Evolutionary conservation across 2,888 invertebrate genomes (phyloP).

Genomic region (Ichneumoninae sp.): DNA sequence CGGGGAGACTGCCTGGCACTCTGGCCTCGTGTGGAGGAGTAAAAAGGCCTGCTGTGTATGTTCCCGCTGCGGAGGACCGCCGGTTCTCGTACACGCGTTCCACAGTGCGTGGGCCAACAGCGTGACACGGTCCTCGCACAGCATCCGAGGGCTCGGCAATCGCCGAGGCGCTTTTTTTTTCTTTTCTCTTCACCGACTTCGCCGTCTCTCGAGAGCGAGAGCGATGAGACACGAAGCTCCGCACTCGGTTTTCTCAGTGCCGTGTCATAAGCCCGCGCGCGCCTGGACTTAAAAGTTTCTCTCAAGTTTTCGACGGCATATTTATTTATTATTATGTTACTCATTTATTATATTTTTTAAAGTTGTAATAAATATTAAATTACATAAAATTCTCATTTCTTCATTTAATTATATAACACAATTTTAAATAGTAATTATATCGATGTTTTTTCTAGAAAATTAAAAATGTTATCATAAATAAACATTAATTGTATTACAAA

Average conservation of each 20-base stretch:
- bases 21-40: constrained; percentile 15
- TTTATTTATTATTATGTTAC: background rate
- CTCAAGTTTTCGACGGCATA: background rate
- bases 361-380: background rate
- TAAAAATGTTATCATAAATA: too few relatives aligned
- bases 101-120: constrained; percentile 42
- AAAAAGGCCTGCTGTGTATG: constrained; percentile 36
- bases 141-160: constrained; percentile 50
- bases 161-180: constrained; percentile 27
- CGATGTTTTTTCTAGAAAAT: too few relatives aligned
- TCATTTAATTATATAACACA: background rate
- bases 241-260: background rate
- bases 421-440: too few relatives aligned
- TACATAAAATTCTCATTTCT: background rate
- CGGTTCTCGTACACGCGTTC: constrained; percentile 30
- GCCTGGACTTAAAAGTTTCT: background rate
- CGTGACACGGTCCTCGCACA: constrained; percentile 50
- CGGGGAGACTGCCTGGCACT: constrained; percentile 55
- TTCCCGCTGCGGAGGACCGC: constrained; percentile 35
- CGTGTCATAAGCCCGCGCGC: background rate
- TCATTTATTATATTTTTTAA: background rate
- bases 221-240: background rate
- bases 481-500: too few relatives aligned
- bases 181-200: background rate
- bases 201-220: background rate